Conservation (phyloP, 1,140 invertebrate genomes). For the Zophobas atratus region DNA sequence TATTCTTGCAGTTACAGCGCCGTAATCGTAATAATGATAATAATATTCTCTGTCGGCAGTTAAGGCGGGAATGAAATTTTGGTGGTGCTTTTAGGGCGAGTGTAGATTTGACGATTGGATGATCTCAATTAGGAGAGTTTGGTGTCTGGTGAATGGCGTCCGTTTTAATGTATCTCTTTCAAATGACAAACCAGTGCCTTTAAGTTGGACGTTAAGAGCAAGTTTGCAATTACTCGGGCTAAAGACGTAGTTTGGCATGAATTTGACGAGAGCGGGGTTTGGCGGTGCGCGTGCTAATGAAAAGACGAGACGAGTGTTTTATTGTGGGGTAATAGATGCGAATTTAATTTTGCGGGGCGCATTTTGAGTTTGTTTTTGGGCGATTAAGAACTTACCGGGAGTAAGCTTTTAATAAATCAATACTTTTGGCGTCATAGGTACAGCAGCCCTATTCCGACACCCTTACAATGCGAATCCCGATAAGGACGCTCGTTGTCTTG, state of each 20-base stretch:
- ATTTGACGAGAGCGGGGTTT: slow-evolving; percentile 16
- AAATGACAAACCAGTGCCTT: slow-evolving; percentile 37
- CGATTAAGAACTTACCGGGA: slow-evolving; percentile 27
- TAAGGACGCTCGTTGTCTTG: slow-evolving; percentile 34
- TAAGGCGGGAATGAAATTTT: too few relatives aligned
- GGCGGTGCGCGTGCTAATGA: slow-evolving; percentile 23
- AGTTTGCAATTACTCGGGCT: slow-evolving; percentile 38
- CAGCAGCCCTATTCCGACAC: slow-evolving; percentile 13
- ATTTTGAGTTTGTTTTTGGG: slow-evolving; percentile 34
- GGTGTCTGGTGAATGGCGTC: slow-evolving; percentile 29
- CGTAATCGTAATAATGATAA: too few relatives aligned
- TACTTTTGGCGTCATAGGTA: slow-evolving; percentile 2
- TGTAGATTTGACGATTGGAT: slow-evolving; percentile 24
- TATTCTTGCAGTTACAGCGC: too few relatives aligned
- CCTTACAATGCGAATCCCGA: slow-evolving; percentile 21
- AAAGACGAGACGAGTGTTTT: slow-evolving; percentile 28
- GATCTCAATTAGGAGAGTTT: slow-evolving; percentile 34
- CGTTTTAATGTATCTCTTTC: slow-evolving; percentile 43
- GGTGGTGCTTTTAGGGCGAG: not conserved
- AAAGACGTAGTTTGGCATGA: slow-evolving; percentile 37
- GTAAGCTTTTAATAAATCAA: slow-evolving; percentile 21
- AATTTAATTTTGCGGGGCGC: slow-evolving; percentile 25
- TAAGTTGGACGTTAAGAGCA: slow-evolving; percentile 19
- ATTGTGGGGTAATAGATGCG: slow-evolving; percentile 28
- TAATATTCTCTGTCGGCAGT: too few relatives aligned